Evolutionary conservation across 2,888 invertebrate species (phyloP), one percentile per base, ranked within the genome.

Genomic region (Rhogogaster chlorosoma): DNA sequence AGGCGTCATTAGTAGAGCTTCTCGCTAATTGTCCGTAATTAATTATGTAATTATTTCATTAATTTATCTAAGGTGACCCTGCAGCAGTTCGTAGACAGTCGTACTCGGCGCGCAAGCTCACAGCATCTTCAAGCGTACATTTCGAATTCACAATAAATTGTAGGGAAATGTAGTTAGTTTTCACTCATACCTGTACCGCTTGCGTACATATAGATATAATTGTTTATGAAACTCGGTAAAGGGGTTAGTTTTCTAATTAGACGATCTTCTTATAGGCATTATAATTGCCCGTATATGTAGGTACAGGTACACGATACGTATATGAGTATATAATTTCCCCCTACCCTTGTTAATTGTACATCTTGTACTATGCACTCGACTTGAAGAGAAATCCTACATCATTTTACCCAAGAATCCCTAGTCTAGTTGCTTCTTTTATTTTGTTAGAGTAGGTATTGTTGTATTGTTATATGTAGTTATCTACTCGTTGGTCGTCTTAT

Each of bases 1-100:
- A 80, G 80, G 80, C 70, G 67, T 84, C 87, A 85, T 88, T 86
- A 85, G 85, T 85, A 70, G 85, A 86, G 86, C 86, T 88, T 86
- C 87, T 87, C 86, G 84, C 88, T 88, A 89, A 90, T 89, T 88
- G 87, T 57, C n/a, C 32, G 84, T 78, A 88, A 90, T 90, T 88
- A 89, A 90, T 90, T 88, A 87, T 82, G 85, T 82, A 87, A 89
- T 90, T 89, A 89, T 89, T 88, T 88, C 84, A 70, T 29, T 86
- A 85, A 90, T 91, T 90, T 88, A 89, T 90, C 88, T 87, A 85
- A 87, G 89, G 87, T 78, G 64, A 70, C 83, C 80, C 80, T 80
- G 80, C 80, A 80, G 57, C 57, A 57, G 53, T 49, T 77, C 49
- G 77, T 36, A 36, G 36, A 61, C 80, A 22, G 38, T 57, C 22